Percentiles rank a stretch among this genome's conserved stretches.
These are phyloP conservation scores for Venustaconcha ellipsiformis DNA, from an alignment of 1,140 invertebrate genomes.

Conservation along the genomic window DNA sequence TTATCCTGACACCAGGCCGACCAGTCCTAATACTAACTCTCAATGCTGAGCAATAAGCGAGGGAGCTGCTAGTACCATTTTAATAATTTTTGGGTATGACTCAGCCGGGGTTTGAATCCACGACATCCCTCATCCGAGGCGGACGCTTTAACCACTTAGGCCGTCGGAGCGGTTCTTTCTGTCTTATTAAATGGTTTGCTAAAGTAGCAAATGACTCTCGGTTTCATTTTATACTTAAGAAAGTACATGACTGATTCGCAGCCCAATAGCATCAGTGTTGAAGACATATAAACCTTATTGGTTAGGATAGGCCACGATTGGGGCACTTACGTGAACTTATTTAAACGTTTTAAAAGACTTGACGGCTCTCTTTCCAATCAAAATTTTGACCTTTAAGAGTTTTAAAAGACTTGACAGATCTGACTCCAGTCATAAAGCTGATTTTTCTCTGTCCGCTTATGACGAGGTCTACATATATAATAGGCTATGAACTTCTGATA, in stretches of 20 bases:
- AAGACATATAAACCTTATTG: constrained; percentile 13
- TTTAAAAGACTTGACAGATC: background rate
- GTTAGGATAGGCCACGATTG: constrained; percentile 5
- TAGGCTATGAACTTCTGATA: constrained; percentile 38
- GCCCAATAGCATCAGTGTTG: background rate
- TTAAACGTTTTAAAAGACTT: constrained; percentile 22
- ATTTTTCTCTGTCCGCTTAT: constrained; percentile 24
- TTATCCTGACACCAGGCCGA: no score
- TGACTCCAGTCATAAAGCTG: constrained; percentile 1
- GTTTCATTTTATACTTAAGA: constrained; percentile 6
- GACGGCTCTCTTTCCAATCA: background rate
- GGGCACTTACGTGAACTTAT: constrained; percentile 1
- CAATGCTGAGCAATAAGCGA: no score
- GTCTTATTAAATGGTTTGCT: constrained; percentile 18
- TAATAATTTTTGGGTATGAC: no score
- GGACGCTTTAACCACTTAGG: constrained; percentile 8
- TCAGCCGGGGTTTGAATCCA: no score
- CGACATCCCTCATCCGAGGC: no score
- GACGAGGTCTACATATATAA: constrained; percentile 31
- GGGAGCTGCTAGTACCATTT: no score
- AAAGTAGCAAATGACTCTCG: constrained; percentile 22
- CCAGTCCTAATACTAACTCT: no score
- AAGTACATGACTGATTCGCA: constrained; percentile 4
- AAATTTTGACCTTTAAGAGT: constrained; percentile 27
- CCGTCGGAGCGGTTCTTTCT: constrained; percentile 26